Base-by-base conservation (phyloP, 1,140 invertebrate species). In the Drosophila murphyi region DNA sequence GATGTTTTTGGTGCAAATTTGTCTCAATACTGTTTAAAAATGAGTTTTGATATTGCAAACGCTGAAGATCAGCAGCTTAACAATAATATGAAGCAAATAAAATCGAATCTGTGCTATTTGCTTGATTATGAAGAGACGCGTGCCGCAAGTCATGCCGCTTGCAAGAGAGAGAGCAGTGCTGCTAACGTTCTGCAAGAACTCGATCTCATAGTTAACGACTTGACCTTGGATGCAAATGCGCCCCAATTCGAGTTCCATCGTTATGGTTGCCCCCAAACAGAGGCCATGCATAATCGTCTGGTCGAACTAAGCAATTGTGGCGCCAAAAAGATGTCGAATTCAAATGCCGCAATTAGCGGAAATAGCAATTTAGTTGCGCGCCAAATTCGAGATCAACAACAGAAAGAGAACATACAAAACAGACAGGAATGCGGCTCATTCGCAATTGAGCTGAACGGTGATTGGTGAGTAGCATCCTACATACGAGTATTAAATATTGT, bases 231-330 rank as follows among this genome's bases (percentile, higher is more conserved):
- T 7, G 39, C 12, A 4, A 41, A 50, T 39, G 61, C 64, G 0
- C 68, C 75, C 1, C 2, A 10, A 28, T 78, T 78, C 0, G 74
- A 89, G 31, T 87, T 82, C 35, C 82, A 88, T 48, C 61, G 82
- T 29, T 50, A 65, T 54, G 54, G 47, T 2, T 86, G 82, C 75
- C 5, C 8, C n/a, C 56, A 75, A 2, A 20, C 51, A 3, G 2
- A 34, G 5, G 39, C 41, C 2, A 20, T 56, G 4, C n/a, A n/a
- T 5, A 72, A 31, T 2, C 39, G 32, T 4, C n/a, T 50, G 8
- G 8, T 20, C 10, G 6, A 6, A 3, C 12, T 5, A 3, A 41
- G 8, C 4, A 32, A 39, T 0, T 12, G 6, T 31, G 37, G 45
- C 35, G 41, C 4, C 29, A 63, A 41, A 29, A 88, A 80, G 34